phyloP scores from a whole-genome alignment of 2,888 invertebrate genomes.

The Linyphia triangularis region DNA sequence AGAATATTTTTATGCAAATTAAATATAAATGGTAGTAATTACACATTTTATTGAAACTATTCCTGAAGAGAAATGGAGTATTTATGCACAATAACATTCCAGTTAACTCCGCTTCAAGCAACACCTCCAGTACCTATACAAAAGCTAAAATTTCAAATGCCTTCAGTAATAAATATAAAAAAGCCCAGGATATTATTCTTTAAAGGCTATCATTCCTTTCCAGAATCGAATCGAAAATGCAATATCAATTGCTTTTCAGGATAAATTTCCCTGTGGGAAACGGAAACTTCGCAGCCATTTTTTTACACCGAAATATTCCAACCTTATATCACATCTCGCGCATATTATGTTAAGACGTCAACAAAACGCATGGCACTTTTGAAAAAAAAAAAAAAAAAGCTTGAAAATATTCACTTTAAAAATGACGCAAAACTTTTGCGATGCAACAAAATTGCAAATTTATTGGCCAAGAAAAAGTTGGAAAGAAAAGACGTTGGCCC shows the following conservation, averaged over 20 bases:
- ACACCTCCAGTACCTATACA: too few species aligned
- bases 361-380: background rate
- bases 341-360: background rate
- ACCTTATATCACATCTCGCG: too few species aligned
- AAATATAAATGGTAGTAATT: too few species aligned
- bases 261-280: background rate
- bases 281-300: background rate
- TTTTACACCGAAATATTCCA: constrained; percentile 7
- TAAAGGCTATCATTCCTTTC: background rate
- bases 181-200: background rate
- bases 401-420: background rate
- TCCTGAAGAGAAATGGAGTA: too few species aligned
- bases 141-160: too few species aligned
- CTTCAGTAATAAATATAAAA: too few species aligned
- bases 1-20: too few species aligned
- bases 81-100: too few species aligned
- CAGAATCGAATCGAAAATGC: background rate
- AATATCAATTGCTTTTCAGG: background rate
- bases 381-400: background rate
- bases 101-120: too few species aligned
- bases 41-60: too few species aligned
- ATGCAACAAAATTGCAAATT: constrained; percentile 41
- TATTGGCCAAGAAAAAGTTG: constrained; percentile 46
- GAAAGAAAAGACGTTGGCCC: constrained; percentile 18
- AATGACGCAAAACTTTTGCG: background rate